A percentile compares a stretch with the other conserved stretches of the same genome.
phyloP scores from a whole-genome alignment of 2,113 vertebrate species.

The Damaliscus lunatus region DNA sequence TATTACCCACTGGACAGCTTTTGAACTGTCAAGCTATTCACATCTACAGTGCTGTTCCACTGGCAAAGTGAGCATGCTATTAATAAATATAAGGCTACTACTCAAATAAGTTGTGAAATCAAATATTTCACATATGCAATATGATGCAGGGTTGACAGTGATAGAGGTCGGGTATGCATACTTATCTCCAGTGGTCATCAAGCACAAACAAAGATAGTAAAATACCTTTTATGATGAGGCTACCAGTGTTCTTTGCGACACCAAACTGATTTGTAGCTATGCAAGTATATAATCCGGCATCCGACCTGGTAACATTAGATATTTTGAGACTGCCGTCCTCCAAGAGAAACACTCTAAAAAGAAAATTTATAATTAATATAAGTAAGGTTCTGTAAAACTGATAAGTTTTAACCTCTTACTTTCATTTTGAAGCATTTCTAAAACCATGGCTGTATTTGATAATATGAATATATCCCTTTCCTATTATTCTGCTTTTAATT shows the following conservation, averaged over 20 bases:
- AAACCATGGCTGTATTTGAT: background rate
- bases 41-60: too few species aligned
- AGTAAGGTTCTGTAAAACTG: background rate
- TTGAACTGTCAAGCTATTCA: background rate
- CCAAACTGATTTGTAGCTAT: constrained; percentile 89
- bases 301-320: constrained; percentile 82
- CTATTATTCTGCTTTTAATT: background rate
- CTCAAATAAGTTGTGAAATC: background rate
- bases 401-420: background rate
- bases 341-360: constrained; percentile 71
- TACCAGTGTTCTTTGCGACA: constrained; percentile 83
- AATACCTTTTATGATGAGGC: constrained; percentile 89
- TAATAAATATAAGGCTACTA: background rate
- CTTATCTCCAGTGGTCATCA: background rate
- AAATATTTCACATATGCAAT: background rate
- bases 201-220: background rate
- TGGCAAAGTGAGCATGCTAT: too few species aligned
- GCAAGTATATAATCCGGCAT: constrained; percentile 87
- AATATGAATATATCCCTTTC: background rate
- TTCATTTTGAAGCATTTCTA: background rate
- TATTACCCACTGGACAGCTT: too few species aligned
- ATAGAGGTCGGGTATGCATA: background rate
- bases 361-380: background rate
- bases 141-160: background rate
- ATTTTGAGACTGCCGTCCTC: constrained; percentile 89